Evolutionary conservation across 2,888 invertebrate genomes (phyloP).

Genomic region (Muschampia plurimacula): DNA sequence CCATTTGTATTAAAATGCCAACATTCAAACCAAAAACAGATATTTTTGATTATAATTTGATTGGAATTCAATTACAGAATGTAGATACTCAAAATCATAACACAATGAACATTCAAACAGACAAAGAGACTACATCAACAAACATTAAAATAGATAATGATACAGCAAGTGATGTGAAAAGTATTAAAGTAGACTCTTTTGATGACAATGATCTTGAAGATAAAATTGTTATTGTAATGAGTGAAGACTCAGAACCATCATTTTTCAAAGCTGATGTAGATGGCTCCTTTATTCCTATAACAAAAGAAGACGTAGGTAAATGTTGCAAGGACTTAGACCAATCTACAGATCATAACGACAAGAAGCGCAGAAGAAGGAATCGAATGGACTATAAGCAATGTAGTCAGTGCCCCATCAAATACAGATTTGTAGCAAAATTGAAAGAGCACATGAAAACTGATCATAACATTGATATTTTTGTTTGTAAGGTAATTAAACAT

Average conservation of each 20-base stretch:
- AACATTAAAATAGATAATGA: constrained; percentile 13
- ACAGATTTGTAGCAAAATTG: constrained; percentile 70
- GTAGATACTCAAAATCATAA: not conserved
- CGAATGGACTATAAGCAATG: constrained; percentile 67
- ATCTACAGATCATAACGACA: constrained; percentile 41
- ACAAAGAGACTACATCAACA: not conserved
- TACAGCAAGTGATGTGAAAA: constrained; percentile 15
- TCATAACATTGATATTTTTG: constrained; percentile 65
- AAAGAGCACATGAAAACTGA: constrained; percentile 69
- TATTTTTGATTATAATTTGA: constrained; percentile 58
- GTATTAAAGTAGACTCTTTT: constrained; percentile 6
- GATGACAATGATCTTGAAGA: constrained; percentile 43
- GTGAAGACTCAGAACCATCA: constrained; percentile 53
- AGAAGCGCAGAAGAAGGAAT: constrained; percentile 60
- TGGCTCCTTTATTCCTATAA: constrained; percentile 47
- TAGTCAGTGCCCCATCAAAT: constrained; percentile 66
- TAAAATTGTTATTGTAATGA: constrained; percentile 58
- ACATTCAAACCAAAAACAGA: constrained; percentile 48
- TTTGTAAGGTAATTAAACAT: constrained; percentile 67
- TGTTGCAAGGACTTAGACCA: not conserved
- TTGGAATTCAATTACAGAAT: constrained; percentile 47
- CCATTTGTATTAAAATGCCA: constrained; percentile 65
- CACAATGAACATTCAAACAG: not conserved
- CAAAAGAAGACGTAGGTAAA: constrained; percentile 20
- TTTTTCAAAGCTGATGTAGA: constrained; percentile 54